phyloP scores from a whole-genome alignment of 1,140 invertebrate genomes.

The Hypsibius dujardini region DNA sequence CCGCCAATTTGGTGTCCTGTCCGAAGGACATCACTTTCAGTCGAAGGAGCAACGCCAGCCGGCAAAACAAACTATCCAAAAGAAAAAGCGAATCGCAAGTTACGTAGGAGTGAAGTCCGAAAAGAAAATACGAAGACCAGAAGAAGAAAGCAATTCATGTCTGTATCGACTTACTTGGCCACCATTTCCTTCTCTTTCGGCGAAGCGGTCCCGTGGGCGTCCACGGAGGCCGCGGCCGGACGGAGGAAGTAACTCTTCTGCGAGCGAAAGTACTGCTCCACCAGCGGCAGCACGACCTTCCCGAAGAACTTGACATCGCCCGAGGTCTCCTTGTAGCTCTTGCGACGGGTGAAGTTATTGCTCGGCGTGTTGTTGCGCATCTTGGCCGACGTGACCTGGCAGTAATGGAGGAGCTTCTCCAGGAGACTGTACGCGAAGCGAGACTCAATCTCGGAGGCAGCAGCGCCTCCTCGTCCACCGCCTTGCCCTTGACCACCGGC shows the following conservation, averaged over 20 bases:
- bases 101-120: too few relatives aligned
- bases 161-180: conserved; percentile 41
- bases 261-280: conserved; percentile 97
- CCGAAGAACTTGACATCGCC: conserved; percentile 99
- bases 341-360: conserved; percentile 71
- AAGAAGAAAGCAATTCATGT: conserved; percentile 2
- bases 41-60: conserved; percentile 72
- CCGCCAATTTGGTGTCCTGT: conserved; percentile 86
- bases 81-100: conserved; percentile 23
- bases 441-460: conserved; percentile 54
- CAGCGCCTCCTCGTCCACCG: conserved; percentile 26
- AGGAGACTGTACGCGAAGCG: conserved; percentile 89
- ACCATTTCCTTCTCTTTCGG: conserved; percentile 99
- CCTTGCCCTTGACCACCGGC: too few relatives aligned
- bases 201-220: conserved; percentile 77
- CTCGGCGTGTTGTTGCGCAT: conserved; percentile 91
- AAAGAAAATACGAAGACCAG: too few relatives aligned
- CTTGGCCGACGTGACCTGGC: conserved; percentile 87
- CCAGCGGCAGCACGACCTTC: conserved; percentile 88
- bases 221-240: conserved; percentile 31
- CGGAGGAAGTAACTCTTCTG: conserved; percentile 86
- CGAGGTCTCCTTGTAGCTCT: conserved; percentile 81
- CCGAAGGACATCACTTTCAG: conserved; percentile 84
- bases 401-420: conserved; percentile 88
- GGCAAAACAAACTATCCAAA: conserved; percentile 66